Evolutionary conservation across 1,140 invertebrate species (phyloP).

Genomic region (Probaryconus sp.): DNA sequence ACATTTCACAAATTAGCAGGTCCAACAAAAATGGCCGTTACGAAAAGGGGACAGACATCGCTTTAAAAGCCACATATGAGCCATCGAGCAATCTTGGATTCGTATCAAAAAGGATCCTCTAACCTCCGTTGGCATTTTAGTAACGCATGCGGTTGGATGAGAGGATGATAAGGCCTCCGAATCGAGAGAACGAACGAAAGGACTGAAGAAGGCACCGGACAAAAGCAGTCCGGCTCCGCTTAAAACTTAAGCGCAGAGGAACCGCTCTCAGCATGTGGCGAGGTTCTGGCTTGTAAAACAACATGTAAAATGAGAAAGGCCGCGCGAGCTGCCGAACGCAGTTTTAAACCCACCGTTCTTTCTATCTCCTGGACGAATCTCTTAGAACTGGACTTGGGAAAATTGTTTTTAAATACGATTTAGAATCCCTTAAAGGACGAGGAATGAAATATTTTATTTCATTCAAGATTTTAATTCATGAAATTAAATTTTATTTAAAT

Average conservation of each 20-base stretch:
- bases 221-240: conserved; percentile 59
- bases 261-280: conserved; percentile 67
- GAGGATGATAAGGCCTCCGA: conserved; percentile 54
- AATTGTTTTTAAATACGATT: conserved; percentile 50
- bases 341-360: conserved; percentile 32
- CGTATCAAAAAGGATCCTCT: conserved; percentile 47
- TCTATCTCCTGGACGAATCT: conserved; percentile 71
- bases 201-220: conserved; percentile 29
- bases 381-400: conserved; percentile 48
- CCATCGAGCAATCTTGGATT: conserved; percentile 28
- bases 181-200: conserved; percentile 17
- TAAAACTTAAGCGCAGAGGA: conserved; percentile 55
- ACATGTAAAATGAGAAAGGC: conserved; percentile 76
- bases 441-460: too few species aligned
- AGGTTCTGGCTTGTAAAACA: conserved; percentile 76
- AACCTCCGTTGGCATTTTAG: conserved; percentile 48
- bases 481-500: too few species aligned
- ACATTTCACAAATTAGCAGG: conserved; percentile 58
- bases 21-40: conserved; percentile 34
- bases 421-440: not conserved
- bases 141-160: conserved; percentile 45
- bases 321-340: conserved; percentile 60
- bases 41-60: conserved; percentile 34
- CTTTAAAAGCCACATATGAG: conserved; percentile 34
- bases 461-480: too few species aligned